These are phyloP conservation scores for Rhopilema esculentum DNA, from an alignment of 30 jellyfish, hydroid and myxozoan species.

Conservation along the genomic window DNA sequence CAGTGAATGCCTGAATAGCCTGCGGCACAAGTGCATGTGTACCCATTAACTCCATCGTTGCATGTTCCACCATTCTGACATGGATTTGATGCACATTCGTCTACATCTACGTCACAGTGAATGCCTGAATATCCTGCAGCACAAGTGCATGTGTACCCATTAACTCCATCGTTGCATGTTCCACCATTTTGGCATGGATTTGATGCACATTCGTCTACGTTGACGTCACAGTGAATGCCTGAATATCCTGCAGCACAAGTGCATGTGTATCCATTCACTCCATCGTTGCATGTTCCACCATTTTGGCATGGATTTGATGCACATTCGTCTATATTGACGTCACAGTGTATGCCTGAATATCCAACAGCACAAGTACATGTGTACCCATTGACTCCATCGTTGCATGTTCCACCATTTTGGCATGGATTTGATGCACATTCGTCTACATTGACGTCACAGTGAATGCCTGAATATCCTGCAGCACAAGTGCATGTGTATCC, in stretches of 20 bases:
- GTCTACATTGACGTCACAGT: conserved; percentile 7
- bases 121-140: conserved; percentile 42
- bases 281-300: conserved; percentile 20
- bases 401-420: conserved; percentile 28
- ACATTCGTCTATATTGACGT: conserved; percentile 33
- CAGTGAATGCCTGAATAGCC: conserved; percentile 67
- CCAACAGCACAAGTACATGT: conserved; percentile 10
- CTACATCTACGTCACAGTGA: conserved; percentile 28
- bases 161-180: conserved; percentile 43
- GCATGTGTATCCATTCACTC: conserved; percentile 9
- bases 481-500: conserved; percentile 18
- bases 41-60: conserved; percentile 54
- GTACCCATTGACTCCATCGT: conserved; percentile 13
- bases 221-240: conserved; percentile 36
- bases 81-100: conserved; percentile 56
- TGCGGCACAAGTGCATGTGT: conserved; percentile 50
- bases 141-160: conserved; percentile 44
- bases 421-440: conserved; percentile 16
- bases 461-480: conserved; percentile 10
- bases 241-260: conserved; percentile 14
- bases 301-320: conserved; percentile 26
- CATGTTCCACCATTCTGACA: conserved; percentile 60
- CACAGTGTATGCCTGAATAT: conserved; percentile 21
- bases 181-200: conserved; percentile 70
- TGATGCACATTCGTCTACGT: conserved; percentile 53